These are phyloP conservation scores for Sorex maritimensis DNA, from an alignment of 2,797 vertebrate species.

Conservation along the genomic window DNA sequence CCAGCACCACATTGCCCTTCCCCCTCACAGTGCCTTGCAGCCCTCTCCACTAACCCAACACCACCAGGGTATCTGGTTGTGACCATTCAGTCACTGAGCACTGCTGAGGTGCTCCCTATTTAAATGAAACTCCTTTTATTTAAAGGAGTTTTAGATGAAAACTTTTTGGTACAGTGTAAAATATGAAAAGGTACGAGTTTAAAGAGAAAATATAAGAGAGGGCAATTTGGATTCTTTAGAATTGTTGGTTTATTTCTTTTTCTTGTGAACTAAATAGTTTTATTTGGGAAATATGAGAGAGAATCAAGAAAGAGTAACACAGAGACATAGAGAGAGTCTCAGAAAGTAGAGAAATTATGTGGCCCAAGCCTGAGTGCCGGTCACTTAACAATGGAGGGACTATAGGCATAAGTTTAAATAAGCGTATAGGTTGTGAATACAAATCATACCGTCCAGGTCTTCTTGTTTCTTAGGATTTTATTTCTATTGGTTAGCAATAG, in stretches of 20 bases:
- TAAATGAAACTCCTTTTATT: too few species aligned
- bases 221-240: background rate
- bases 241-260: background rate
- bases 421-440: slow-evolving; percentile 2
- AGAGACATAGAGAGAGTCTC: too few species aligned
- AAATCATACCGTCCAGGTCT: slow-evolving; percentile 39
- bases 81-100: too few species aligned
- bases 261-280: background rate
- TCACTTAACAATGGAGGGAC: too few species aligned
- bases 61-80: too few species aligned
- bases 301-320: background rate
- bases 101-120: too few species aligned
- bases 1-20: too few species aligned
- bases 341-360: too few species aligned
- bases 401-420: slow-evolving; percentile 1
- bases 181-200: background rate
- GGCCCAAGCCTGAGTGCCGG: too few species aligned
- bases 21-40: too few species aligned
- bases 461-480: slow-evolving; percentile 39
- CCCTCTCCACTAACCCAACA: too few species aligned
- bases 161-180: background rate
- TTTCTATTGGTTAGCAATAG: background rate
- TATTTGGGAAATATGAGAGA: background rate
- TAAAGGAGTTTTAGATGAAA: too few species aligned
- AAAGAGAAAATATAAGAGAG: background rate